Base-by-base conservation (phyloP, 2,113 vertebrate genomes). In the Callaeas wilsoni region DNA sequence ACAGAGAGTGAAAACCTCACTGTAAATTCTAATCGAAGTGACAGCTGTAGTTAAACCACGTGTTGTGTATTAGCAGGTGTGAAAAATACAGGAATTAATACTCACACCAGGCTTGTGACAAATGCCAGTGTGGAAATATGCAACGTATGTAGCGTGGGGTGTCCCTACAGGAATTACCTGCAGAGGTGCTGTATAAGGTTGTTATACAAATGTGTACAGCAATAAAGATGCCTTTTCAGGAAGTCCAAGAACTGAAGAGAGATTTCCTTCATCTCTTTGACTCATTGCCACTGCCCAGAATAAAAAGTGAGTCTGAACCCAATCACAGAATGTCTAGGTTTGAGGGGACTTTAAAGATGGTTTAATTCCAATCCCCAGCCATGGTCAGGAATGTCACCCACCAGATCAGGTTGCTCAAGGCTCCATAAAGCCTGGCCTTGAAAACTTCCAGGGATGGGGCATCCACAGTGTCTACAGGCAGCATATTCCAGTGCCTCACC, bases 131-230 rank as follows among this genome's bases (percentile, higher is more conserved):
- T 3, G 76, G 15, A 20, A 63, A 65, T 39, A 25, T 1, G 1
- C 21, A 77, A 14, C 22, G 19, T 10, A 4, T 3, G 10, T 6
- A 60, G 15, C 55, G 53, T 3, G 0, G 20, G 19, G 15, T 32
- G 50, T 46, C 59, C 15, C 10, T 4, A 4, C 15, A 53, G 14
- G 41, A 52, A 44, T 60, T 84, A 4, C 14, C 57, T 79, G 52
- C 30, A 59, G 55, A 71, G 13, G 5, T 41, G 3, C 7, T 56
- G n/a, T n/a, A n/a, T n/a, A n/a, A n/a, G 44, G 70, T 17, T 30
- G 8, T 16, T 20, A 6, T 0, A 23, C 18, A 65, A 27, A 35
- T 9, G 35, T 6, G 3, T 7, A 21, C 3, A 5, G 16, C 13
- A 79, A 13, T 15, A 21, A 41, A 76, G 5, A 21, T 1, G 18